Evolutionary conservation across 1,140 invertebrate genomes (phyloP), one percentile per base, ranked within the genome.

Genomic region (Episyrphus balteatus): DNA sequence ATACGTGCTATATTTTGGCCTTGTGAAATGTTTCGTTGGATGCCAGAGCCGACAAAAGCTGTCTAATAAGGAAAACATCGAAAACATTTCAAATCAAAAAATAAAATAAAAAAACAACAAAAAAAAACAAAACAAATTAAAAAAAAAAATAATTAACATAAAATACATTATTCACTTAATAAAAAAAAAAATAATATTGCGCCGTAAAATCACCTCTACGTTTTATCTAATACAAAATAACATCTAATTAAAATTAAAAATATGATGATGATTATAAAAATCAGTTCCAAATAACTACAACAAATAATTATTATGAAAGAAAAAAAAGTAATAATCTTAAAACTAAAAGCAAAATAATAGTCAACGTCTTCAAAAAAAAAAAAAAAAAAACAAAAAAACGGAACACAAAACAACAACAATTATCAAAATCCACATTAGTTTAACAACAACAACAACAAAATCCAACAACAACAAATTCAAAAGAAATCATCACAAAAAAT

Each of bases 1-100:
- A 56, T 65, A 50, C 55, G 60, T 62, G 62, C 60, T 57, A 61
- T 62, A 62, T 56, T 58, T 66, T 64, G 60, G 64, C 64, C 62
- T 65, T 66, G 60, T 61, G 57, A 61, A 62, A 58, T 66, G 53
- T 66, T 66, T 57, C 59, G 64, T 66, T 66, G 62, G 62, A 64
- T 66, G 60, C 64, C 64, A 66, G 64, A 67, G 61, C 60, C 61
- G 61, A 62, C 64, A 63, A 67, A 66, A 58, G 60, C 62, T 62
- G 61, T 66, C 65, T 67, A 60, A 62, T 65, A 61, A 66, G 61
- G 64, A 63, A 64, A 62, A 62, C 57, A 66, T 62, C 62, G 62
- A 49, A 51, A 39, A 36, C 36, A 47, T 48, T 48, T 52, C 42
- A 15, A 44, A 44, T 13, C n/a, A 46, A 44, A 30, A 36, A 21